Conservation (phyloP, 2,113 vertebrate species). For the pig (Sus scrofa) region DNA sequence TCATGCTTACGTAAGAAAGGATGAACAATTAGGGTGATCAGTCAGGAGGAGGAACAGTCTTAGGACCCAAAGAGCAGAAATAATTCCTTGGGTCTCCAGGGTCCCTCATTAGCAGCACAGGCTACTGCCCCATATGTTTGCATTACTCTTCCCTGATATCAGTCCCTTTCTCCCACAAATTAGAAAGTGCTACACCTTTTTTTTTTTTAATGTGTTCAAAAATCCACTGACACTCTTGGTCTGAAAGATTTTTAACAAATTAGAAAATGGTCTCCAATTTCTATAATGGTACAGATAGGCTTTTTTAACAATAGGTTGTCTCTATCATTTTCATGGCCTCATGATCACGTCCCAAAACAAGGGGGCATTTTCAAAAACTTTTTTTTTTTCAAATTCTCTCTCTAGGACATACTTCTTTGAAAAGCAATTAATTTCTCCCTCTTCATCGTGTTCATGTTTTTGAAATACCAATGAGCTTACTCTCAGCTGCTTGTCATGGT, state of each 20-base stretch:
- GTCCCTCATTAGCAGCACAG: background rate
- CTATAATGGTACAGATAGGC: background rate
- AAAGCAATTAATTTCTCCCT: background rate
- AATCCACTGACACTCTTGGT: background rate
- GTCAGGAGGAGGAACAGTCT: background rate
- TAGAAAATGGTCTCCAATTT: conserved; percentile 13
- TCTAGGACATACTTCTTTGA: background rate
- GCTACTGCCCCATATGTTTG: background rate
- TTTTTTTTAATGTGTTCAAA: background rate
- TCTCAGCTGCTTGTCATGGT: too few relatives aligned
- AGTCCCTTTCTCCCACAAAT: background rate
- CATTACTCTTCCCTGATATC: background rate
- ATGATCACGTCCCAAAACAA: background rate
- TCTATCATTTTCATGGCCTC: background rate
- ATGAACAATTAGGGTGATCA: background rate
- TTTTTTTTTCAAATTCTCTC: background rate
- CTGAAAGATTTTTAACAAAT: background rate
- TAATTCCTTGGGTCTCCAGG: background rate
- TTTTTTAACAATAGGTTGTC: background rate
- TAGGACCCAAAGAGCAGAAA: background rate
- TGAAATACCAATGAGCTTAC: too few relatives aligned
- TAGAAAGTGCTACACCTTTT: background rate
- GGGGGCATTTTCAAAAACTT: background rate
- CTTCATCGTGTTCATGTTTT: too few relatives aligned
- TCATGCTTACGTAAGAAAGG: background rate